A percentile compares a stretch with the other conserved stretches of the same genome.
These are phyloP conservation scores for Ylistrum balloti DNA, from an alignment of 1,140 invertebrate genomes.

Conservation along the genomic window DNA sequence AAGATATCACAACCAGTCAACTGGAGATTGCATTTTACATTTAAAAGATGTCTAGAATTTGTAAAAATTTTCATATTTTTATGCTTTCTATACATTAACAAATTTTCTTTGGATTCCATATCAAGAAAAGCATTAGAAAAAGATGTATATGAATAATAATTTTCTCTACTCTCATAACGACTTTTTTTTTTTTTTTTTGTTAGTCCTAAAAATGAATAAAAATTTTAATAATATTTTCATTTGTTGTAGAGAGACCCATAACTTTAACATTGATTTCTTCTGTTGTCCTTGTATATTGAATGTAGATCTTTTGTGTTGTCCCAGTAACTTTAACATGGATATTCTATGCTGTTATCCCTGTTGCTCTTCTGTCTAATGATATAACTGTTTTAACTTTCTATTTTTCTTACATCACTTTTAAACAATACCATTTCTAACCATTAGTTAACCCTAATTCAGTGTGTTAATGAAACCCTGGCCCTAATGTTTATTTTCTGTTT, in stretches of 20 bases:
- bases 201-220: no score
- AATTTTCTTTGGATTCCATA: no score
- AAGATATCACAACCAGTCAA: no score
- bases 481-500: constrained; percentile 48
- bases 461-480: background rate
- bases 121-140: no score
- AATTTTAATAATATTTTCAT: background rate
- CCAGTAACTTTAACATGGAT: constrained; percentile 25
- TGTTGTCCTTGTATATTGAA: constrained; percentile 29
- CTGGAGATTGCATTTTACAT: no score
- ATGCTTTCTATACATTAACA: no score
- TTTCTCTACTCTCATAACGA: no score
- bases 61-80: no score
- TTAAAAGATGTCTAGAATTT: no score
- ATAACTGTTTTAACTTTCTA: background rate
- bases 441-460: background rate
- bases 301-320: background rate
- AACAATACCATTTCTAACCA: background rate
- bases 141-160: no score
- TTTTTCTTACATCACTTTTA: background rate
- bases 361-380: constrained; percentile 50
- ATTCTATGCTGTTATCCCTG: background rate
- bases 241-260: constrained; percentile 26
- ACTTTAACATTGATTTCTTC: constrained; percentile 36
- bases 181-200: no score